Base-by-base conservation (phyloP, 64 coral and sea anemone genomes). In the Dendrophyllia cribrosa region DNA sequence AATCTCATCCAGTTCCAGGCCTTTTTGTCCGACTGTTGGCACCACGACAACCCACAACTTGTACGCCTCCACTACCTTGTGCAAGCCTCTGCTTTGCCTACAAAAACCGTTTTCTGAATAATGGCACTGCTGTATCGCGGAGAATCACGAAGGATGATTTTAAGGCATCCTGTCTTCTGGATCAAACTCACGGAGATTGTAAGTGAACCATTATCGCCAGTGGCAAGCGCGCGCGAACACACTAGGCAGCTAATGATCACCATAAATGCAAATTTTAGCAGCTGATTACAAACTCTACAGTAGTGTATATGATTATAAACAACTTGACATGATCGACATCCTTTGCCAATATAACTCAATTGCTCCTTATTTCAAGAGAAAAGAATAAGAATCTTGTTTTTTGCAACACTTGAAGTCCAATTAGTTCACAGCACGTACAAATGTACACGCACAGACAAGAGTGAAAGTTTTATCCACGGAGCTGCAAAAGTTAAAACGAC, bases 171-270 rank as follows among this genome's bases (percentile, higher is more conserved):
- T 20, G 51, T 96, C 2, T 96, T 96, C 68, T 96, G 95, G 95
- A 89, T 93, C 13, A 96, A 96, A 65, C 17, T 96, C 79, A 59
- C 74, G 34, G 91, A 96, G 89, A 93, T 96, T 70, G 95, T 96
- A 64, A 96, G 95, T 93, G 64, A 47, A 9, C 6, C 7, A 65
- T 79, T 75, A 6, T 12, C 7, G 20, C 59, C 19, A 26, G 17
- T 78, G 11, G 6, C 16, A 45, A 59, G 58, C 77, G 62, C n/a
- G 63, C 19, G 63, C 63, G 15, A 66, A 15, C 63, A 34, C 34
- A 34, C 34, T 2, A 34, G 34, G 34, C 34, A 34, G 34, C 34
- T 2, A 34, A 34, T n/a, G 34, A 34, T 34, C 34, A 34, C 34
- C 34, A 2, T 34, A 34, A 34, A 34, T 34, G 34, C 34, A 34